Base-by-base conservation (phyloP, 1,140 invertebrate species). In the Leptinotarsa defecta region DNA sequence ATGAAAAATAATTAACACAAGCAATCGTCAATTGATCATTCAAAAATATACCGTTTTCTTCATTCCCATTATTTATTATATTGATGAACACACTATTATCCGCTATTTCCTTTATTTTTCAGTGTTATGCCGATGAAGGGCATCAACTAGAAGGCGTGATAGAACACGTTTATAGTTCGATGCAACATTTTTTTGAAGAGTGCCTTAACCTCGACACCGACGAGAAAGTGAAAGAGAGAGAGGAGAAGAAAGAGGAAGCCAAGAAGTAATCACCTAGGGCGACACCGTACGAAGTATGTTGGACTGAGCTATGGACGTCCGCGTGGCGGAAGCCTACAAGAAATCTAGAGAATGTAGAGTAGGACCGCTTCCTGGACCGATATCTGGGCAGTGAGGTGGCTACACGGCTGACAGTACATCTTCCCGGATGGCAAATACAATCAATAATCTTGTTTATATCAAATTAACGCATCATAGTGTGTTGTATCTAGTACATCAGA, bases 91-190 rank as follows among this genome's bases (percentile, higher is more conserved):
- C 8, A 43, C 34, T 11, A 43, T 43, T 2, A 43, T 43, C 8
- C 34, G 8, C 34, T 43, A 43, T 8, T 43, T 43, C 6, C 8
- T 43, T 3, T 17, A 68, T 52, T 74, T 88, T 88, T 57, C 86
- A 95, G 93, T 93, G 91, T 79, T 95, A 95, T 84, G 93, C 93
- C 74, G 92, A 95, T 84, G 93, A 95, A 88, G 93, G 92, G 78
- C 93, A 94, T 83, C 89, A 91, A 76, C 86, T 95, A 71, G 87
- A 88, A 75, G 93, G 93, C 67, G 93, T 94, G 68, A 88, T 94
- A 78, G 92, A 94, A 85, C 94, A 95, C 87, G 92, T 93, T 75
- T 95, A 95, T 86, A 89, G 91, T 78, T 94, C 93, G 75, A 94
- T 95, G 93, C 93, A 95, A 87, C 92, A 94, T 86, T 94, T 91